phyloP scores from a whole-genome alignment of 2,113 vertebrate species.

The Phoenicopterus ruber region DNA sequence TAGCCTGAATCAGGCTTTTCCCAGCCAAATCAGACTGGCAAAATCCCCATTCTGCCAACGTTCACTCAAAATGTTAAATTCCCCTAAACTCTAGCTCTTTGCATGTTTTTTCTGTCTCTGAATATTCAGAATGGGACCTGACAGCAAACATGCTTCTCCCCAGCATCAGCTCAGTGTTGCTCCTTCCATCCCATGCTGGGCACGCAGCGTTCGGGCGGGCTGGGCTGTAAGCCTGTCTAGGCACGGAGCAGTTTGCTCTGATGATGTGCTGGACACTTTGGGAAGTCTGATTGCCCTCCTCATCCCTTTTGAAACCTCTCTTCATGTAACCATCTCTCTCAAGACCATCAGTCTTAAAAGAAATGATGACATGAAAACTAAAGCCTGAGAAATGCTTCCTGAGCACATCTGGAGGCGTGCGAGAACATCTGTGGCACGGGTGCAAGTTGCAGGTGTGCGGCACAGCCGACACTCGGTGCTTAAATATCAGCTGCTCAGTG shows the following conservation, averaged over 20 bases:
- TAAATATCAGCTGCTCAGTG: not conserved
- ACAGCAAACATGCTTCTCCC: not conserved
- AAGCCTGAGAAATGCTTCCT: not conserved
- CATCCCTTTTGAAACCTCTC: not conserved
- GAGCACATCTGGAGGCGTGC: not conserved
- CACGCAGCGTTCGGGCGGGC: rapidly evolving
- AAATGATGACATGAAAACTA: not conserved
- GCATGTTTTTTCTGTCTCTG: not conserved
- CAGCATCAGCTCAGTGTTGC: not conserved
- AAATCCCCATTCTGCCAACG: not conserved
- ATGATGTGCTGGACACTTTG: not conserved
- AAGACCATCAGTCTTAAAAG: not conserved
- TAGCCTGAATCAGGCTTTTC: not conserved
- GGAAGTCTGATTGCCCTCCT: not conserved
- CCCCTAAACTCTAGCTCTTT: not conserved
- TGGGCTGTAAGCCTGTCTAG: too few relatives aligned
- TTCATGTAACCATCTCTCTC: not conserved
- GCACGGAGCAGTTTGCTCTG: too few relatives aligned
- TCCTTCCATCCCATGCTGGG: rapidly evolving
- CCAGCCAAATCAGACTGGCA: not conserved
- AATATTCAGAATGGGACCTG: not conserved
- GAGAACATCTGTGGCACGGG: not conserved
- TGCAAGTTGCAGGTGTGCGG: not conserved
- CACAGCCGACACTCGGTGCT: not conserved
- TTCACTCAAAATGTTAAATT: not conserved